Percentiles rank a stretch among this genome's conserved stretches.
These are phyloP conservation scores for Indicator indicator DNA, from an alignment of 2,113 vertebrate species.

Conservation along the genomic window DNA sequence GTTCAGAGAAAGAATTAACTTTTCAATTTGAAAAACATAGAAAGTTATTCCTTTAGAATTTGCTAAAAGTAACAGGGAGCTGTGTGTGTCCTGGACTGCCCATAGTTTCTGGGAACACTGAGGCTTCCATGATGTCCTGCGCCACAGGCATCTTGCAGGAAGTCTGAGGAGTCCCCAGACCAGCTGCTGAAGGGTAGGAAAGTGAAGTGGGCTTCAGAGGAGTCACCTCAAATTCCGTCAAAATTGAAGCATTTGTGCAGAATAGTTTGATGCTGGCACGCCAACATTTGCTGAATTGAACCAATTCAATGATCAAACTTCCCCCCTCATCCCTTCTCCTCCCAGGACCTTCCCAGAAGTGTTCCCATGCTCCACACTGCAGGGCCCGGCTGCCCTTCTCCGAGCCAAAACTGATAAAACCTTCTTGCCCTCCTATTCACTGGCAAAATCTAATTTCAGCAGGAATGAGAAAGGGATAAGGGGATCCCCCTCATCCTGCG, in stretches of 20 bases:
- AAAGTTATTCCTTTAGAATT: background rate
- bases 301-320: background rate
- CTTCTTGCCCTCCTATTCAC: background rate
- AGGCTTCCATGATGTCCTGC: background rate
- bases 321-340: too few relatives aligned
- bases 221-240: background rate
- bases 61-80: background rate
- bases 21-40: background rate
- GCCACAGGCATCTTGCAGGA: fast-evolving
- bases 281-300: fast-evolving
- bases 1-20: background rate
- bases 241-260: background rate
- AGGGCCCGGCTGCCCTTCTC: background rate
- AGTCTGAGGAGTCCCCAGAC: background rate
- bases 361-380: background rate
- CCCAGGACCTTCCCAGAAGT: background rate
- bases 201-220: background rate
- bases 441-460: background rate
- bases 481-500: background rate
- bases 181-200: background rate
- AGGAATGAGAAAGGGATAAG: background rate
- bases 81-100: background rate
- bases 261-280: background rate
- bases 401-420: background rate
- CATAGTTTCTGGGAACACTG: background rate